Evolutionary conservation across 2,113 vertebrate species (phyloP), one percentile per base, ranked within the genome.

Genomic region (Sylvietta virens): DNA sequence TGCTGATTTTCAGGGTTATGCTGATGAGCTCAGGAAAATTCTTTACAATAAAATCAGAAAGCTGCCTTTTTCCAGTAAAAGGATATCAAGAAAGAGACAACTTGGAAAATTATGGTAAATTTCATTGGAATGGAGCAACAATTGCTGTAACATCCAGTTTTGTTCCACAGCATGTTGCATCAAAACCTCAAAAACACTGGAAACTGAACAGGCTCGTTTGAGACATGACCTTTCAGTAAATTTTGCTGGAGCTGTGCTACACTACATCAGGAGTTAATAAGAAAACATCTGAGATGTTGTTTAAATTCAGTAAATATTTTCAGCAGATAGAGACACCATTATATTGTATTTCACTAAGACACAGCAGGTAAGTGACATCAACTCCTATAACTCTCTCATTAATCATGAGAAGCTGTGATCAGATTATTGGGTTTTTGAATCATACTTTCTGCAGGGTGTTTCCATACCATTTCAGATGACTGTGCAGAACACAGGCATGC

Each of bases 321-420:
- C 13, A 77, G 11, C 31, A 61, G 26, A 35, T 11, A 69, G 3
- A 12, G 23, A 31, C 9, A 50, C 2, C 1, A 13, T 12, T 37
- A 23, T 18, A 13, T 26, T 45, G 3, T 50, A 17, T 70, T 91
- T 73, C 30, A 53, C 8, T 30, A 23, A 35, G 23, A 39, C 7
- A 5, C 1, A 1, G 1, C 15, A 51, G 11, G 1, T 60, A 33
- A 67, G 48, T 1, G 0, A 2, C 13, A 33, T 26, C 48, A 54
- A 6, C 13, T 84, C 11, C 31, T 45, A 8, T 27, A 78, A 21
- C 7, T n/a, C 7, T 40, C 15, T 51, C 9, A 40, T 22, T 54
- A 53, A 57, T 26, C 7, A 26, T 20, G 6, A 65, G 6, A 72
- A 10, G 6, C 4, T 72, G 5, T 27, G 16, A 30, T 37, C 10